These are phyloP conservation scores for Lepisosteus osseus DNA, from an alignment of 2,113 vertebrate genomes.

Conservation along the genomic window DNA sequence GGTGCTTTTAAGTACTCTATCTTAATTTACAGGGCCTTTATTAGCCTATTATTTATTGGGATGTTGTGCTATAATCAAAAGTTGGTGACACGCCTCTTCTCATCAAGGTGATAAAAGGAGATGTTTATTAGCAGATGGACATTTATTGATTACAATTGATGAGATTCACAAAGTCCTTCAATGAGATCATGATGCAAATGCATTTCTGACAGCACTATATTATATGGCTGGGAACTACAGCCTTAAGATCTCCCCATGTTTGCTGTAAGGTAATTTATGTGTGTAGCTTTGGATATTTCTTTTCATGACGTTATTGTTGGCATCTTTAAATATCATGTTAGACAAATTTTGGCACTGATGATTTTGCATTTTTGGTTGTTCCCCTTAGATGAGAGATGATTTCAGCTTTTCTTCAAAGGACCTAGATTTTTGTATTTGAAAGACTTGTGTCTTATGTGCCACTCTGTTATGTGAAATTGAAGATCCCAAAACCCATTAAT, in stretches of 20 bases:
- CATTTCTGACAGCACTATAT: background rate
- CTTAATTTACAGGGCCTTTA: background rate
- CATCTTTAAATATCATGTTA: too few relatives aligned
- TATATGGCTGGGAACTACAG: background rate
- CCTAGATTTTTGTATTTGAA: background rate
- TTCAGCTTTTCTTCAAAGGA: background rate
- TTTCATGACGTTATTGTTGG: too few relatives aligned
- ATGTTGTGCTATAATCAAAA: background rate
- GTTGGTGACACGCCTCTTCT: background rate
- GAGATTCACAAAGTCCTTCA: background rate
- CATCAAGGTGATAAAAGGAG: background rate
- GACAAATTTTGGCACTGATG: too few relatives aligned
- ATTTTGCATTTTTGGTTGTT: too few relatives aligned
- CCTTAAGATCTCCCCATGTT: background rate
- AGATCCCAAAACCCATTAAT: background rate
- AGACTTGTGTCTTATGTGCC: background rate
- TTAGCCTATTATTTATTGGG: background rate
- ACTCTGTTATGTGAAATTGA: background rate
- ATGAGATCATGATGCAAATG: background rate
- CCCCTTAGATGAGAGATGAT: background rate
- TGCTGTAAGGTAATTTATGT: background rate
- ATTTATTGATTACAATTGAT: background rate
- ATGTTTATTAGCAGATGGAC: background rate
- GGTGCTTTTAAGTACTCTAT: background rate
- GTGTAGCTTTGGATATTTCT: background rate